phyloP scores from a whole-genome alignment of 2,888 invertebrate genomes.

The Noctua comes region DNA sequence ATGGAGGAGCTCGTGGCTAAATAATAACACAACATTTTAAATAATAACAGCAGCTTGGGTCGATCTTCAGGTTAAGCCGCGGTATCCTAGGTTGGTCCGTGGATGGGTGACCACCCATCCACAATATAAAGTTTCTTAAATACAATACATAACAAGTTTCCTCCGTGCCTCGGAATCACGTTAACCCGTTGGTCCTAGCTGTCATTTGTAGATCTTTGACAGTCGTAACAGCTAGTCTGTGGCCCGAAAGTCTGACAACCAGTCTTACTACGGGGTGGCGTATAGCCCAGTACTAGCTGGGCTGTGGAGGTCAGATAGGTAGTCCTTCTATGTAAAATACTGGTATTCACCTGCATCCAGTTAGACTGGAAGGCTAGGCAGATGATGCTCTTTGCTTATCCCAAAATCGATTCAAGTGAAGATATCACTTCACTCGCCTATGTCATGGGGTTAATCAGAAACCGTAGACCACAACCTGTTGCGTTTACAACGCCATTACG shows the following conservation, averaged over 20 bases:
- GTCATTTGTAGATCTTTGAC: background rate
- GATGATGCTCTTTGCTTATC: background rate
- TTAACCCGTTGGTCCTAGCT: background rate
- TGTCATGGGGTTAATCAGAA: background rate
- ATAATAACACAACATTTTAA: too few relatives aligned
- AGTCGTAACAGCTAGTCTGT: background rate
- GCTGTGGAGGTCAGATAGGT: too few relatives aligned
- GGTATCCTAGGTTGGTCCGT: too few relatives aligned
- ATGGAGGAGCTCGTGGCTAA: too few relatives aligned
- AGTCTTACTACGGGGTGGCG: background rate
- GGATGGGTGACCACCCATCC: background rate
- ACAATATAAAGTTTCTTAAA: too few relatives aligned
- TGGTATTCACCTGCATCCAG: background rate
- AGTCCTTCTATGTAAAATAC: background rate
- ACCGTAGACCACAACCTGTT: background rate
- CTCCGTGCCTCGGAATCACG: background rate
- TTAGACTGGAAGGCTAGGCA: background rate
- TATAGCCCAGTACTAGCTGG: background rate
- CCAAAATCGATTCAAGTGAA: background rate
- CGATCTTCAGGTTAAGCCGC: too few relatives aligned
- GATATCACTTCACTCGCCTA: background rate
- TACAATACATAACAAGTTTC: background rate
- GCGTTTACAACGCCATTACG: background rate
- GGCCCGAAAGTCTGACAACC: too few relatives aligned
- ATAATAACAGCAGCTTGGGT: too few relatives aligned